These are phyloP conservation scores for Onychostruthus taczanowskii DNA, from an alignment of 2,113 vertebrate genomes.

Conservation along the genomic window DNA sequence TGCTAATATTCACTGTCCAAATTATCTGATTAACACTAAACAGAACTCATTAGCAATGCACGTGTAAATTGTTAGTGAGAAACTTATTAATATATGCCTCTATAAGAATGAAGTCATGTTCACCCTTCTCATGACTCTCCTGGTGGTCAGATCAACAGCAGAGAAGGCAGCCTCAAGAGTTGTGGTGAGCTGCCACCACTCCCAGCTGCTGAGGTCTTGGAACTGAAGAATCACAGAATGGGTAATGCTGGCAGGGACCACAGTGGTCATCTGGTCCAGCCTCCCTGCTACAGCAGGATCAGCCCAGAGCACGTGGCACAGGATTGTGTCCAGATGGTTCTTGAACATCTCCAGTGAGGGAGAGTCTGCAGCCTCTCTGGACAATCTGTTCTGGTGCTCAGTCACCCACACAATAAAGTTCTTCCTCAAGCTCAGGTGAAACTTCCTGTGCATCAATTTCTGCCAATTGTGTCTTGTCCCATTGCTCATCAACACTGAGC, in stretches of 20 bases:
- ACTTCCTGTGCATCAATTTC: background rate
- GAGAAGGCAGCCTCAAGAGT: background rate
- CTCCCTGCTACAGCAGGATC: background rate
- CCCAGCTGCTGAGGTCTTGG: background rate
- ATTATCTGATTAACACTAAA: background rate
- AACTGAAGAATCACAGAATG: background rate
- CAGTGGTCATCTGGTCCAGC: background rate
- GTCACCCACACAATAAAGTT: background rate
- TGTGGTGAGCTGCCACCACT: background rate
- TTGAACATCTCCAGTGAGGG: background rate
- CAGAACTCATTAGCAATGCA: background rate
- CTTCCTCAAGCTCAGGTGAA: background rate
- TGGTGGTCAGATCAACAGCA: too few species aligned
- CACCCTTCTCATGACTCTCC: background rate
- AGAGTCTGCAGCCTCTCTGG: background rate
- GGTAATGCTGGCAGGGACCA: background rate
- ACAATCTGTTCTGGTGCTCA: accelerated
- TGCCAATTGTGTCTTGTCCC: background rate
- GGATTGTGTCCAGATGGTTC: accelerated
- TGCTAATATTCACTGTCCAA: background rate
- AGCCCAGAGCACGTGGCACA: too few species aligned
- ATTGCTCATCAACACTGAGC: background rate
- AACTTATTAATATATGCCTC: background rate
- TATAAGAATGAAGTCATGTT: background rate
- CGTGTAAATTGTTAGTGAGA: background rate